These are phyloP conservation scores for Brachyistius frenatus DNA, from an alignment of 2,113 vertebrate species.

Conservation along the genomic window DNA sequence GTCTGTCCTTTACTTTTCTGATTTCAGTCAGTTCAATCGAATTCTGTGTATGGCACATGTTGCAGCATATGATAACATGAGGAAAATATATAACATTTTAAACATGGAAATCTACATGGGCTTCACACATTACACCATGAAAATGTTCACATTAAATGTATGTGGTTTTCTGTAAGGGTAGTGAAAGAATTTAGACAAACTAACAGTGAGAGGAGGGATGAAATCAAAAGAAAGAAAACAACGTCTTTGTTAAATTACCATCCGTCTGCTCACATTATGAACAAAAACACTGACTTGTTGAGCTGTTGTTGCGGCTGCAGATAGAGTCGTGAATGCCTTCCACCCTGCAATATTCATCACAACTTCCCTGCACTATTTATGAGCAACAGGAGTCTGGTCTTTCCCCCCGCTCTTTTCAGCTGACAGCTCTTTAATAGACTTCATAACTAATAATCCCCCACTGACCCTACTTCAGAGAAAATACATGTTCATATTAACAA, in stretches of 20 bases:
- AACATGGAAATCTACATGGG: too few relatives aligned
- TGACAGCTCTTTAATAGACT: constrained; percentile 75
- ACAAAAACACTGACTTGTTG: constrained; percentile 8
- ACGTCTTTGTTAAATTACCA: not conserved
- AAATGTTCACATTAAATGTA: too few relatives aligned
- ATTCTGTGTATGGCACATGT: too few relatives aligned
- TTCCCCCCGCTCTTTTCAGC: constrained; percentile 75
- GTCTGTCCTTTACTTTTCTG: not conserved
- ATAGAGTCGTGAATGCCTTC: constrained; percentile 29
- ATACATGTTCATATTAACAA: not conserved
- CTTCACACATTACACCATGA: too few relatives aligned
- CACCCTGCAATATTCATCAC: constrained; percentile 79
- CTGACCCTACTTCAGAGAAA: constrained; percentile 39
- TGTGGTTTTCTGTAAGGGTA: too few relatives aligned
- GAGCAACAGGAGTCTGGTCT: constrained; percentile 82
- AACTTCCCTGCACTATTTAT: constrained; percentile 87
- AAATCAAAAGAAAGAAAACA: not conserved
- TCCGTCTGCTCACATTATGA: constrained; percentile 19
- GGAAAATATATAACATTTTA: too few relatives aligned
- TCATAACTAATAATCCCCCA: constrained; percentile 47
- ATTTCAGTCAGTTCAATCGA: too few relatives aligned
- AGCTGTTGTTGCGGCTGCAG: constrained; percentile 24
- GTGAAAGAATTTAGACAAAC: not conserved
- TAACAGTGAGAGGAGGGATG: not conserved
- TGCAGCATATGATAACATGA: too few relatives aligned